These are phyloP conservation scores for Cheiracanthium punctorium DNA, from an alignment of 2,888 invertebrate genomes.

Conservation along the genomic window DNA sequence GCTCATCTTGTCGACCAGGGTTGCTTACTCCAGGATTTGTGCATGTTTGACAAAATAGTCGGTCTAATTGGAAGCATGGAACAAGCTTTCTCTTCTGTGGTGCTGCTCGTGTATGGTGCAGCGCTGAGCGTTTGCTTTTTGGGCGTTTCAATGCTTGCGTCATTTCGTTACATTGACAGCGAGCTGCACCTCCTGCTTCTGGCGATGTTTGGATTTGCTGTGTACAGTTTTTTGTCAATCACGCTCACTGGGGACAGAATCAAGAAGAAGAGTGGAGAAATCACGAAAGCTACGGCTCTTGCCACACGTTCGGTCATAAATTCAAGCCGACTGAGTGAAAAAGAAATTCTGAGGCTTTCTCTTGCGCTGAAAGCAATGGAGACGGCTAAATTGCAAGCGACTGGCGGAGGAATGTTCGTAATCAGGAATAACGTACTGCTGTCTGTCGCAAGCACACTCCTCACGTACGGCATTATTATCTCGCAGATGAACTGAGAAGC, in stretches of 20 bases:
- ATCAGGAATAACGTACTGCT: slow-evolving; percentile 33
- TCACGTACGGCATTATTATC: slow-evolving; percentile 37
- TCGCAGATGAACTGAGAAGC: slow-evolving; percentile 42
- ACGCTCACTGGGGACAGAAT: too few relatives aligned
- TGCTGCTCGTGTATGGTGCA: slow-evolving; percentile 28
- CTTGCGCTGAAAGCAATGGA: slow-evolving; percentile 17
- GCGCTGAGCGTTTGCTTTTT: slow-evolving; percentile 20
- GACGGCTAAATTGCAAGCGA: slow-evolving; percentile 7
- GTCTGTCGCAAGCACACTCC: slow-evolving; percentile 13
- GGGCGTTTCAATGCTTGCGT: not conserved
- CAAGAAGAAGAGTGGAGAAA: not conserved
- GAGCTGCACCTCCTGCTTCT: not conserved
- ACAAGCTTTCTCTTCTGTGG: not conserved
- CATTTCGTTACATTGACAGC: not conserved
- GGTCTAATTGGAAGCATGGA: not conserved
- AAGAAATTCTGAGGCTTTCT: slow-evolving; percentile 5
- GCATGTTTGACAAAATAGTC: slow-evolving; percentile 9
- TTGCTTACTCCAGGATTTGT: slow-evolving; percentile 11
- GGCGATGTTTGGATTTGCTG: too few relatives aligned
- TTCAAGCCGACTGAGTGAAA: not conserved
- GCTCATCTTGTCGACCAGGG: not conserved
- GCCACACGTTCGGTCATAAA: not conserved
- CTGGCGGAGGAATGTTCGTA: slow-evolving; percentile 40
- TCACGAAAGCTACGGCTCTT: not conserved
- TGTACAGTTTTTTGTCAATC: slow-evolving; percentile 3